phyloP scores from a whole-genome alignment of 30 jellyfish, hydroid and myxozoan species.

The Phacellophora camtschatica region DNA sequence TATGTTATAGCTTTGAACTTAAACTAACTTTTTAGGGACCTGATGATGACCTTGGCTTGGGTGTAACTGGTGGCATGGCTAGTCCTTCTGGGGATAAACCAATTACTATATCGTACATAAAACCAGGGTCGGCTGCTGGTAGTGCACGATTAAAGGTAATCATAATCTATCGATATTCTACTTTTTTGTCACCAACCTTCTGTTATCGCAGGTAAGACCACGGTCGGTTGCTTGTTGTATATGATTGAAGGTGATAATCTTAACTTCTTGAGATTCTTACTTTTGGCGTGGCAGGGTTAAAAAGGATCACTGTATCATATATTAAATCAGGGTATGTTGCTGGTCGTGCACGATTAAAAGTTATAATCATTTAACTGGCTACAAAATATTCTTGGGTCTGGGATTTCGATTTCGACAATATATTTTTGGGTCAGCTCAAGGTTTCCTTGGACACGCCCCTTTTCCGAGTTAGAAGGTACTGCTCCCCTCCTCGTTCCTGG shows the following conservation, averaged over 20 bases:
- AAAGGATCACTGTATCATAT: constrained; percentile 74
- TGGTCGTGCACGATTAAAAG: constrained; percentile 79
- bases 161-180: background rate
- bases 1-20: too few relatives aligned
- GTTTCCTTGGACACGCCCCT: too few relatives aligned
- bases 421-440: too few relatives aligned
- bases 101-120: constrained; percentile 84
- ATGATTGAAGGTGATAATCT: too few relatives aligned
- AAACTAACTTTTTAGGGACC: constrained; percentile 40
- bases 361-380: background rate
- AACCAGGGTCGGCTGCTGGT: constrained; percentile 98
- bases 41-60: constrained; percentile 82
- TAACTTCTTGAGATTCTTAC: too few relatives aligned
- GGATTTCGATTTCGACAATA: background rate
- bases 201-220: too few relatives aligned
- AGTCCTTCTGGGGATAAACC: constrained; percentile 66
- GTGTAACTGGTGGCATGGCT: constrained; percentile 76
- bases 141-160: constrained; percentile 67
- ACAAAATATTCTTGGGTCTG: too few relatives aligned
- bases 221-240: too few relatives aligned
- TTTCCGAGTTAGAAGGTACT: too few relatives aligned
- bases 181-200: too few relatives aligned
- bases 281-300: too few relatives aligned
- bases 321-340: constrained; percentile 95
- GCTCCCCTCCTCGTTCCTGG: too few relatives aligned